phyloP scores from a whole-genome alignment of 2,888 invertebrate species.

The Leucania comma region DNA sequence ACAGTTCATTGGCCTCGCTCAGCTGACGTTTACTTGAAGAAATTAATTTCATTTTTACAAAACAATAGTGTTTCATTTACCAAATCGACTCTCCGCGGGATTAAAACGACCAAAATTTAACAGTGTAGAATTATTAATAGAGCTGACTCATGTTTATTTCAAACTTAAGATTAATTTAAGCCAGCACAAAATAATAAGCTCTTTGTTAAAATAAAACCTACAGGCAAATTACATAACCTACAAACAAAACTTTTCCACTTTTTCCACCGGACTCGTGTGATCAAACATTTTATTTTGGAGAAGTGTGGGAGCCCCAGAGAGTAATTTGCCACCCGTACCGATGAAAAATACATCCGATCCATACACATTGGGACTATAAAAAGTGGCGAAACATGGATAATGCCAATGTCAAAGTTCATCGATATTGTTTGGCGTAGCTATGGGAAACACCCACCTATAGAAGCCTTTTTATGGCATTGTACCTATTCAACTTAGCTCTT shows the following conservation, averaged over 20 bases:
- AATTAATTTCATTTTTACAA: too few species aligned
- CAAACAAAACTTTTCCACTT: conserved; percentile 33
- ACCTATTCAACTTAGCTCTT: conserved; percentile 7
- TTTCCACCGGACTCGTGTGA: conserved; percentile 40
- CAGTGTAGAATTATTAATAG: background rate
- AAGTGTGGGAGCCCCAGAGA: conserved; percentile 47
- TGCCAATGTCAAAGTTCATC: conserved; percentile 66
- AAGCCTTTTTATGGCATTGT: conserved; percentile 2
- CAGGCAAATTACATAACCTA: conserved; percentile 18
- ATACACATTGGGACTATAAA: conserved; percentile 61
- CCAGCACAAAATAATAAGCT: background rate
- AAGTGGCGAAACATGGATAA: conserved; percentile 54
- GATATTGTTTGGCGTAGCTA: conserved; percentile 40
- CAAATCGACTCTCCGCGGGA: too few species aligned
- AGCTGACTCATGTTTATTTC: background rate
- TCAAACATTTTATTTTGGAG: conserved; percentile 55
- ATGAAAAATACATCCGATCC: conserved; percentile 67
- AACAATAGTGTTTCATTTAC: too few species aligned
- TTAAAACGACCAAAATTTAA: too few species aligned
- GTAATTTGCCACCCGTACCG: conserved; percentile 66
- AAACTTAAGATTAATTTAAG: background rate
- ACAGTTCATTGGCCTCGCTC: too few species aligned
- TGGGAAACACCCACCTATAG: background rate
- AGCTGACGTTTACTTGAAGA: too few species aligned
- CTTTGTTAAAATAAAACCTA: conserved; percentile 9